Conservation (phyloP, 2,113 vertebrate genomes). For the Panthera leo region DNA sequence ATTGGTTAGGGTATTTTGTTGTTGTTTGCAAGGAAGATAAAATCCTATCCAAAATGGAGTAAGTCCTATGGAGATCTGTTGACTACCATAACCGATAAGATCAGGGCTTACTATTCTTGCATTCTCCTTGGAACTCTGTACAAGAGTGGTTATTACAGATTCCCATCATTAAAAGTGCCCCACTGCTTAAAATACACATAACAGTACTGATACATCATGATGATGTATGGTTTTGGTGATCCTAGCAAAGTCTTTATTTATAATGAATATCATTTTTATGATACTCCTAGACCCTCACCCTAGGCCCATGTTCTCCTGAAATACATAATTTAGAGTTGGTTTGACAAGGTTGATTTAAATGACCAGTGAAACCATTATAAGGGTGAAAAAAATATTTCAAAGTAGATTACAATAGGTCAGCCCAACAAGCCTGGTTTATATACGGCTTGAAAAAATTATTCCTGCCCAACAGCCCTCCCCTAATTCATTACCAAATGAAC, state of each 20-base stretch:
- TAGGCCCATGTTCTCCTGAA: not conserved
- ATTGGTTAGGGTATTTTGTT: not conserved
- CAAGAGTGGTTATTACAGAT: not conserved
- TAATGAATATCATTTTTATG: not conserved
- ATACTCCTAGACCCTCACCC: not conserved
- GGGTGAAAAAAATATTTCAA: not conserved
- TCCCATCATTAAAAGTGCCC: not conserved
- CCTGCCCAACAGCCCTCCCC: not conserved
- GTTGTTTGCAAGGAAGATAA: not conserved
- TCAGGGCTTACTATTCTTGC: not conserved
- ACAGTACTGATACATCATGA: not conserved
- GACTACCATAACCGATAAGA: not conserved
- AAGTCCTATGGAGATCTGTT: not conserved
- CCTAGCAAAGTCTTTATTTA: not conserved
- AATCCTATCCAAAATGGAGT: not conserved
- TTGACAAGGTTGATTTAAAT: not conserved
- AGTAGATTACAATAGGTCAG: not conserved
- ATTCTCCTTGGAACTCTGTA: not conserved
- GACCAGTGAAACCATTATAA: not conserved
- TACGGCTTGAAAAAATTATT: conserved; percentile 1
- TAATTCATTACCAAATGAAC: not conserved
- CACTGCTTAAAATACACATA: not conserved
- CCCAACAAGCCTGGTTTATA: not conserved
- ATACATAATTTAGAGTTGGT: not conserved
- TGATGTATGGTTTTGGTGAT: not conserved